These are phyloP conservation scores for Cyrtodaria siliqua DNA, from an alignment of 2,888 invertebrate species.

Conservation along the genomic window DNA sequence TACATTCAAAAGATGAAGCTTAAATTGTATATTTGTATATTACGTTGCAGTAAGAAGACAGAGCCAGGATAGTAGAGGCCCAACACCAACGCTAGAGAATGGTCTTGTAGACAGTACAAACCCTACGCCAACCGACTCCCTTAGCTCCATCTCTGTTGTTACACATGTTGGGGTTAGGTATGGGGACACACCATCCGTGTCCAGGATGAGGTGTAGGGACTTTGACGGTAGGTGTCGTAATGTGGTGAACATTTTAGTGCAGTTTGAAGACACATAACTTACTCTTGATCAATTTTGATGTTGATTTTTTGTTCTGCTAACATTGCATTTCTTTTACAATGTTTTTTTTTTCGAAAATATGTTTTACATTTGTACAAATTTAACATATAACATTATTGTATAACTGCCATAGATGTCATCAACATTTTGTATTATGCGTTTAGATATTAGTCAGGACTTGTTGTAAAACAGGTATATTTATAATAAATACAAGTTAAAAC, in stretches of 20 bases:
- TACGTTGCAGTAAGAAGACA: constrained; percentile 44
- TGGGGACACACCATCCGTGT: constrained; percentile 27
- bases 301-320: too few species aligned
- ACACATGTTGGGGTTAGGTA: constrained; percentile 39
- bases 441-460: too few species aligned
- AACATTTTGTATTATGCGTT: too few species aligned
- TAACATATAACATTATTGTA: too few species aligned
- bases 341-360: too few species aligned
- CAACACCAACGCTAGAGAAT: constrained; percentile 80
- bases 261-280: background rate
- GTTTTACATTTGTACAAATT: too few species aligned
- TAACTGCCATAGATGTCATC: too few species aligned
- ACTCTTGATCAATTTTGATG: background rate
- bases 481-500: too few species aligned
- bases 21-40: background rate
- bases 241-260: background rate
- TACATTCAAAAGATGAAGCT: background rate
- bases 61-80: constrained; percentile 77
- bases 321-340: too few species aligned
- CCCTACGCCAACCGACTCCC: constrained; percentile 44
- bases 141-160: constrained; percentile 52
- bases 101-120: constrained; percentile 63
- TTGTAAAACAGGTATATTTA: too few species aligned
- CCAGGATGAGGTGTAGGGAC: constrained; percentile 66
- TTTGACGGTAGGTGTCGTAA: constrained; percentile 69